These are phyloP conservation scores for Cyprinodon variegatus DNA, from an alignment of 2,113 vertebrate genomes.

Conservation along the genomic window DNA sequence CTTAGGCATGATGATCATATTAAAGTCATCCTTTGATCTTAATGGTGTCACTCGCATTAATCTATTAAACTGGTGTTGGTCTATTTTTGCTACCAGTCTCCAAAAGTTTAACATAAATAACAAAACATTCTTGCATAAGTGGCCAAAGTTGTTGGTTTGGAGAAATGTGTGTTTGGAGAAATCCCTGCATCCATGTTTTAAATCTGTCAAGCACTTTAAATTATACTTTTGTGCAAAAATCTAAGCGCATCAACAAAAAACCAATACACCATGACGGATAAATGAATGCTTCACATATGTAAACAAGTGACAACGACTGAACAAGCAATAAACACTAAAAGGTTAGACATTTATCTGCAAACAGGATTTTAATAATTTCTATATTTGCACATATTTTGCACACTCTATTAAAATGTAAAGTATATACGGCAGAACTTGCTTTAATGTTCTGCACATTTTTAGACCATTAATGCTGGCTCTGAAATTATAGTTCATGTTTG, in stretches of 20 bases:
- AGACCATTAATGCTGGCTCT: not conserved
- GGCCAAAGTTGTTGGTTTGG: slow-evolving; percentile 5
- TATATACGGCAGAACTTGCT: not conserved
- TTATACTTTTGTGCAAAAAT: not conserved
- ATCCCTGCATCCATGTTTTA: not conserved
- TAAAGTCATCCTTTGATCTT: not conserved
- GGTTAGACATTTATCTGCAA: not conserved
- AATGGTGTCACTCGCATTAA: not conserved
- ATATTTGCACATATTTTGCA: not conserved
- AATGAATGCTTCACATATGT: not conserved
- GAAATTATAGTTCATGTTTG: too few relatives aligned
- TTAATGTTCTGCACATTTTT: not conserved
- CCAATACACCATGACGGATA: not conserved
- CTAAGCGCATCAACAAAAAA: not conserved
- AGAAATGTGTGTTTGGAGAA: not conserved
- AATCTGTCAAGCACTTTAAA: not conserved
- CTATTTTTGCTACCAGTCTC: not conserved
- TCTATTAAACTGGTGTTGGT: slow-evolving; percentile 6
- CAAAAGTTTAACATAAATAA: slow-evolving; percentile 12
- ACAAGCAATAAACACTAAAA: not conserved
- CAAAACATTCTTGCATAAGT: slow-evolving; percentile 29
- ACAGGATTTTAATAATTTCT: not conserved
- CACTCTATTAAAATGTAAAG: not conserved
- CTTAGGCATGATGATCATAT: too few relatives aligned
- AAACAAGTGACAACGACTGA: not conserved